Evolutionary conservation across 2,888 invertebrate genomes (phyloP).

Genomic region (Cataglyphis altisquamis): DNA sequence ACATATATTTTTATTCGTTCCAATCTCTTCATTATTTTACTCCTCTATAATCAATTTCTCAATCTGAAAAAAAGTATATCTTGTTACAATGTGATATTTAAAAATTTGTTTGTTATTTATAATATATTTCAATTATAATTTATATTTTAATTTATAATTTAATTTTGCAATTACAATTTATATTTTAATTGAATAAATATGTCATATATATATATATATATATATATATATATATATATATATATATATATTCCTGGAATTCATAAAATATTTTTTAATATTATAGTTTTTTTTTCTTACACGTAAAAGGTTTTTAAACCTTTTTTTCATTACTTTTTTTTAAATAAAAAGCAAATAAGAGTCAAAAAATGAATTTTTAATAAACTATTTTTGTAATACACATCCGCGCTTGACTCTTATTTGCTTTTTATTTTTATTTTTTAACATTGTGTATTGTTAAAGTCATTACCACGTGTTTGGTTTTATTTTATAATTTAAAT

Average conservation of each 20-base stretch:
- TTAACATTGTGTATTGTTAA: neutral
- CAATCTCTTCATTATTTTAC: constrained; percentile 1
- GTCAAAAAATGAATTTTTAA: neutral
- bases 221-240: too few relatives aligned
- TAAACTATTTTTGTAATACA: neutral
- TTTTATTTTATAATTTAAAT: neutral
- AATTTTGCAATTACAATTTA: neutral
- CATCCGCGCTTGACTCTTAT: neutral
- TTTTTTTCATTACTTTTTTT: neutral
- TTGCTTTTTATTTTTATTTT: neutral
- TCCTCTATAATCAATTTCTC: neutral
- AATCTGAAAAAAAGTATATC: neutral
- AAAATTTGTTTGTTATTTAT: neutral
- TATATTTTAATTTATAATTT: neutral
- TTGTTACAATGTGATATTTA: neutral
- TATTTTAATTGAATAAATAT: neutral
- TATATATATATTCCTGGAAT: neutral
- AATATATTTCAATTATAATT: neutral
- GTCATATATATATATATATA: too few relatives aligned
- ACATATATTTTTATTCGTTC: constrained; percentile 8
- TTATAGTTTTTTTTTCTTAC: neutral
- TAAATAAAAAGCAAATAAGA: neutral
- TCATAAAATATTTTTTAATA: neutral
- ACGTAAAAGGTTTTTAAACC: neutral
- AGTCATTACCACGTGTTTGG: neutral